Base-by-base conservation (phyloP, 2,888 invertebrate genomes). In the Troides aeacus region DNA sequence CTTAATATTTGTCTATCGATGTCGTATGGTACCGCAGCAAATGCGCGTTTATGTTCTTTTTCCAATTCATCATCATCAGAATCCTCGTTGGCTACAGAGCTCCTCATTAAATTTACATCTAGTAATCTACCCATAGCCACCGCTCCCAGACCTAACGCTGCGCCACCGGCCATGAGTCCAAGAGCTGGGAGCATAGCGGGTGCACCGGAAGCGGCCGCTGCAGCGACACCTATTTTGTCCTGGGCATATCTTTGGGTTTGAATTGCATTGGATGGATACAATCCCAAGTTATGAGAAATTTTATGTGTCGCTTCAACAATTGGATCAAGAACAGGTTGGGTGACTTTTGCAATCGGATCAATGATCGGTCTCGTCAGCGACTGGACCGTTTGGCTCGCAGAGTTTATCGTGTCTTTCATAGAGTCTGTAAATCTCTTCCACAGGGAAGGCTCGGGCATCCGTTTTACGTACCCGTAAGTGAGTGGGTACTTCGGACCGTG, bases 161-260 rank as follows among this genome's bases (percentile, higher is more conserved):
- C 96, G 18, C 97, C 96, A n/a, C 96, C 96, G 15, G 96, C 96
- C 78, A 97, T 95, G 8, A 96, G 86, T 5, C 97, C 96, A 30
- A 96, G 87, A 0, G 96, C 96, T 23, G 96, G 96, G 2, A 96
- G 86, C 80, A 96, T 94, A 0, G 95, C 95, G 0, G 90, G 90
- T 0, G 94, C 94, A 0, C 94, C 93, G 0, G 92, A 84, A 2
- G 93, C 92, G 10, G 91, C 90, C 7, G 91, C 90, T 0, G 95
- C 94, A 2, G 91, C 87, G 10, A 94, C 93, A 2, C 95, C 96
- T 12, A 96, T 93, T 83, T 96, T 96, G 72, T 96, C 95, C 76
- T 92, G 92, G 59, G 92, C 92, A 67, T 92, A 91, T 69, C 85
- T 91, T 74, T 91, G 93, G 59, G 86, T 85, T 75, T 91, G 88